Evolutionary conservation across 2,797 vertebrate genomes (phyloP), one percentile per base, ranked within the genome.

Genomic region (Chelonia mydas): DNA sequence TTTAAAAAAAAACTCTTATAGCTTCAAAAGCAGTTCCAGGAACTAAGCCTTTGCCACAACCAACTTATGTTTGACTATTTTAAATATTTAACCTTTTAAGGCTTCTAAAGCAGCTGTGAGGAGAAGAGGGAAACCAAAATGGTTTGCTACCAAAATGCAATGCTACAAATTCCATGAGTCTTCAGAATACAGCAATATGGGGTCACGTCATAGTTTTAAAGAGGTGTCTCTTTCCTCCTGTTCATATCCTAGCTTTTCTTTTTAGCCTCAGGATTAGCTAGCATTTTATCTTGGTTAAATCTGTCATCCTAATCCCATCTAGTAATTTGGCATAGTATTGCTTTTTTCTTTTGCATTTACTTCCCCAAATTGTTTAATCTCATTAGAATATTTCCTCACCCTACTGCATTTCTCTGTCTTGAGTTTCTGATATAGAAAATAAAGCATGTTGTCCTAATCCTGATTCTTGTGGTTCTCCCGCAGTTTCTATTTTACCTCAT

Each of bases 291-390:
- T 88, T 92, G 61, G 87, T 88, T 91, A 92, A 55, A 76, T 77
- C 28, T 51, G 91, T 81, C 80, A 76, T 55, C 93, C 85, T 90
- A 89, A 82, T 90, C 86, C 87, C 3, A 0, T 55, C 51, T 33
- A 84, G 51, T 37, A 86, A 92, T 92, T 95, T 85, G 72, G 54
- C 91, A 83, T 79, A 74, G 12, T 59, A 47, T 15, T 1, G 72
- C 74, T 90, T 88, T 83, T 54, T n/a, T n/a, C 61, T 65, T 93
- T 92, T 81, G 51, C 91, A 88, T 28, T 65, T 54, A 51, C 59
- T 93, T 96, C 81, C 91, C 83, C 77, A 87, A 87, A 57, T 51
- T 81, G 78, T 76, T 91, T 90, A 65, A 86, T 27, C 33, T 10
- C 88, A 86, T 80, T 87, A 93, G 1, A 80, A 54, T 25, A 81